These are phyloP conservation scores for Parauchenoglanis punctatus DNA, from an alignment of 2,797 vertebrate genomes.

Conservation along the genomic window DNA sequence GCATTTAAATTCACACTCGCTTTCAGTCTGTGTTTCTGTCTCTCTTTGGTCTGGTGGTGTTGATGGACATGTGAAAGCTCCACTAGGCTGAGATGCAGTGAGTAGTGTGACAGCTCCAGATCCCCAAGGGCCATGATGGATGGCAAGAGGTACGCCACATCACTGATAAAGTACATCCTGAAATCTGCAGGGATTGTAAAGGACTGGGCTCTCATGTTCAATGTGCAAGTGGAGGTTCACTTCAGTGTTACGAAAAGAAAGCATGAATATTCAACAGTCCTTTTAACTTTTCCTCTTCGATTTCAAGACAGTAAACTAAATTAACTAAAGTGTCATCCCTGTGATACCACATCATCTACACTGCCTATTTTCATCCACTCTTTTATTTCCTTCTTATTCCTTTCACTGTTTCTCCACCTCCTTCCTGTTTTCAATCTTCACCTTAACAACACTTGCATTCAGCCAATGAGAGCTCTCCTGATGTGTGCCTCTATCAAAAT, in stretches of 20 bases:
- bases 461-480: constrained; percentile 39
- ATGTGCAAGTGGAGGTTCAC: constrained; percentile 18
- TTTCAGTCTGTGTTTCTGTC: background rate
- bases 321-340: background rate
- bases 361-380: background rate
- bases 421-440: constrained; percentile 23
- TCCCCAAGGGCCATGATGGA: constrained; percentile 40
- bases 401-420: constrained; percentile 14
- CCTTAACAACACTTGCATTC: constrained; percentile 18
- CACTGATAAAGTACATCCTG: constrained; percentile 11
- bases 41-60: constrained; percentile 21
- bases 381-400: constrained; percentile 8
- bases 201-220: constrained; percentile 6
- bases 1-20: constrained; percentile 30
- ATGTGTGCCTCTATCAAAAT: constrained; percentile 56
- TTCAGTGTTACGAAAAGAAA: background rate
- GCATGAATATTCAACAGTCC: constrained; percentile 22
- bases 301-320: background rate
- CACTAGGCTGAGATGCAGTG: constrained; percentile 25
- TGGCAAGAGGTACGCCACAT: constrained; percentile 17
- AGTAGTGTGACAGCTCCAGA: constrained; percentile 33
- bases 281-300: background rate
- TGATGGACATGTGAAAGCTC: constrained; percentile 44
- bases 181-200: constrained; percentile 11
- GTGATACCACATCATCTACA: background rate